These are phyloP conservation scores for Andrena bucephala DNA, from an alignment of 2,888 invertebrate species.

Conservation along the genomic window DNA sequence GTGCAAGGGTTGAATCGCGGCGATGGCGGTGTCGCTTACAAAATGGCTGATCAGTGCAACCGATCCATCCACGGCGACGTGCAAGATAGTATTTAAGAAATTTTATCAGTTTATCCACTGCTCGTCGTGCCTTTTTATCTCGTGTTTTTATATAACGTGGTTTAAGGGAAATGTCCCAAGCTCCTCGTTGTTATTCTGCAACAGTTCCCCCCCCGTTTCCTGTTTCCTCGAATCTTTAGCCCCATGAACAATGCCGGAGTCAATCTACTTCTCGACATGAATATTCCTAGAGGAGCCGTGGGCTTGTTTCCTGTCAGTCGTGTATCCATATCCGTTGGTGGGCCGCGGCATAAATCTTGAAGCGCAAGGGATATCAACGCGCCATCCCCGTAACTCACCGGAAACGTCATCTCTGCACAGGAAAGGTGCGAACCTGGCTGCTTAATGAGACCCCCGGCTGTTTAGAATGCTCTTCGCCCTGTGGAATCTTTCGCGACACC, in stretches of 20 bases:
- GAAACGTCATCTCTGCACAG: conserved; percentile 63
- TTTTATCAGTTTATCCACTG: not conserved
- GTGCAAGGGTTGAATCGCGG: conserved; percentile 74
- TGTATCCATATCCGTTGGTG: conserved; percentile 60
- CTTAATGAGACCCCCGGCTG: conserved; percentile 74
- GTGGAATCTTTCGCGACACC: conserved; percentile 54
- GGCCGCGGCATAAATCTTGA: conserved; percentile 68
- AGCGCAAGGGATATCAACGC: conserved; percentile 34
- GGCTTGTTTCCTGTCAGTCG: conserved; percentile 75
- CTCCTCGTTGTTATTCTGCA: conserved; percentile 62
- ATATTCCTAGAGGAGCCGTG: conserved; percentile 75
- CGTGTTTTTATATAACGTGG: not conserved
- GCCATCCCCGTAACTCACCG: conserved; percentile 67
- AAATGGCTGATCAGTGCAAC: conserved; percentile 75
- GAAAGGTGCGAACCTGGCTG: conserved; percentile 75
- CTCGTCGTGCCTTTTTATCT: not conserved
- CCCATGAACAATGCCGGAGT: conserved; percentile 37
- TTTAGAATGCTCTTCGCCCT: conserved; percentile 70
- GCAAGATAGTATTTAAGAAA: not conserved
- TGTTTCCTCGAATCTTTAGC: conserved; percentile 32
- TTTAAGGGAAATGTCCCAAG: conserved; percentile 10
- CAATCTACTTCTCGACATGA: conserved; percentile 77
- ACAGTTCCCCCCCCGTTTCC: conserved; percentile 58
- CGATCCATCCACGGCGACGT: not conserved
- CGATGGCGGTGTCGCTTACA: conserved; percentile 79